phyloP scores from a whole-genome alignment of 2,888 invertebrate genomes.

The Blastobasis adustella region DNA sequence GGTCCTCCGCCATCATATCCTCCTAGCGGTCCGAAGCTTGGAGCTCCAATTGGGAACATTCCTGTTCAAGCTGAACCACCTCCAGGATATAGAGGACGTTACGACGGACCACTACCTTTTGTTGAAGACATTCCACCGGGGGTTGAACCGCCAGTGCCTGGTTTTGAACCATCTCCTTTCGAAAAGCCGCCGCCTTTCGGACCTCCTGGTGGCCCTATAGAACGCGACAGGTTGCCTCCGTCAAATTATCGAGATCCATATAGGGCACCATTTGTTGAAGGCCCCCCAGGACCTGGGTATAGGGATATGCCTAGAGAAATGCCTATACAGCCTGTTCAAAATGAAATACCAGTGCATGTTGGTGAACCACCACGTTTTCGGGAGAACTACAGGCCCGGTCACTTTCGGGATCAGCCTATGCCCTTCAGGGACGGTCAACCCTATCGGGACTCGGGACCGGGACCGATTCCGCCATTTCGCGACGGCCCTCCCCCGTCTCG shows the following conservation, averaged over 20 bases:
- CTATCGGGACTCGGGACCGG: conserved; percentile 14
- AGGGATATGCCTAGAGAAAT: conserved; percentile 49
- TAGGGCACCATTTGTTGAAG: conserved; percentile 49
- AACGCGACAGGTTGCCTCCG: conserved; percentile 54
- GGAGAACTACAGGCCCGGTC: conserved; percentile 54
- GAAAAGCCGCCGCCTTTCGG: conserved; percentile 58
- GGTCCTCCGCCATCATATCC: conserved; percentile 48
- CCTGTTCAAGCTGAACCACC: conserved; percentile 43
- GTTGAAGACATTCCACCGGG: conserved; percentile 75
- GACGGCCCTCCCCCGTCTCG: conserved; percentile 22
- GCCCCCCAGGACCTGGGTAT: conserved; percentile 34
- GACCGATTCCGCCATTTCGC: conserved; percentile 38
- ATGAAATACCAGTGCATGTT: conserved; percentile 60
- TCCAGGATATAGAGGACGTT: conserved; percentile 57
- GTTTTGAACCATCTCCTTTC: conserved; percentile 74
- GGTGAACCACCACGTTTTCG: conserved; percentile 52
- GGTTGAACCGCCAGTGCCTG: conserved; percentile 77
- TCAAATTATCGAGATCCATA: conserved; percentile 54
- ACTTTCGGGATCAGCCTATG: conserved; percentile 25
- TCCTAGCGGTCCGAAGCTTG: conserved; percentile 47
- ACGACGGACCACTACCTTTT: conserved; percentile 61
- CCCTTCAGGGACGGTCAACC: conserved; percentile 30
- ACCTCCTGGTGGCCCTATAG: conserved; percentile 43
- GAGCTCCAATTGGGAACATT: conserved; percentile 42
- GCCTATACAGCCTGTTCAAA: conserved; percentile 37